Conservation (phyloP, 1,140 invertebrate genomes). For the Pectinophora gossypiella region DNA sequence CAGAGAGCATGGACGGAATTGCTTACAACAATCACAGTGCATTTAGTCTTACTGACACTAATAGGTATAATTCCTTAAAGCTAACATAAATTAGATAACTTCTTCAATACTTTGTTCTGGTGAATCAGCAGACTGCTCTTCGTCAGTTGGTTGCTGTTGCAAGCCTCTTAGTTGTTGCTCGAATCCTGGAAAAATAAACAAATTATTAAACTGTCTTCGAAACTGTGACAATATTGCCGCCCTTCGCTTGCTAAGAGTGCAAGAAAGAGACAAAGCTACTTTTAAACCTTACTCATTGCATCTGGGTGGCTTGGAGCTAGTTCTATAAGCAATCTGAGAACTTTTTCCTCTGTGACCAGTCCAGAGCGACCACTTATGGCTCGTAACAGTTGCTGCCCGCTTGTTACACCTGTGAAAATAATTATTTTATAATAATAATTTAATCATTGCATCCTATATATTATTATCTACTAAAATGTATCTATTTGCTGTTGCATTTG, state of each 20-base stretch:
- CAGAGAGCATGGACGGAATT: too few species aligned
- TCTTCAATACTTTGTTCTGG: slow-evolving; percentile 64
- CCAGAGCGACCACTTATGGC: slow-evolving; percentile 44
- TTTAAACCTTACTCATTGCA: slow-evolving; percentile 39
- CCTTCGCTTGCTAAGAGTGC: too few species aligned
- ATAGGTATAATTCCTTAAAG: too few species aligned
- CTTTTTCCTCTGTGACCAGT: slow-evolving; percentile 51
- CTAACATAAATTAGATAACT: slow-evolving; percentile 40
- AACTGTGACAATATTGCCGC: too few species aligned
- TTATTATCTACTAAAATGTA: too few species aligned
- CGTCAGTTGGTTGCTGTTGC: slow-evolving; percentile 37
- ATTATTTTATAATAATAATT: too few species aligned
- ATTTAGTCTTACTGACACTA: too few species aligned
- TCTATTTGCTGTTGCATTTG: too few species aligned
- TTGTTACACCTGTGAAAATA: slow-evolving; percentile 40
- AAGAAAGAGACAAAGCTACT: too few species aligned
- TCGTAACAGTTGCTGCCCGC: slow-evolving; percentile 49
- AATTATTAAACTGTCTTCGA: background rate
- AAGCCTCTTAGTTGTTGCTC: slow-evolving; percentile 42
- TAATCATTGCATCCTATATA: too few species aligned
- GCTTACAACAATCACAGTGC: too few species aligned
- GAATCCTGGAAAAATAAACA: slow-evolving; percentile 37
- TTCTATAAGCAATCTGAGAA: slow-evolving; percentile 46
- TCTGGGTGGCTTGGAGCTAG: slow-evolving; percentile 43
- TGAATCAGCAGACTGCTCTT: slow-evolving; percentile 36